phyloP scores from a whole-genome alignment of 37 sponge, comb jelly and placozoan genomes.

The Spongilla lacustris region DNA sequence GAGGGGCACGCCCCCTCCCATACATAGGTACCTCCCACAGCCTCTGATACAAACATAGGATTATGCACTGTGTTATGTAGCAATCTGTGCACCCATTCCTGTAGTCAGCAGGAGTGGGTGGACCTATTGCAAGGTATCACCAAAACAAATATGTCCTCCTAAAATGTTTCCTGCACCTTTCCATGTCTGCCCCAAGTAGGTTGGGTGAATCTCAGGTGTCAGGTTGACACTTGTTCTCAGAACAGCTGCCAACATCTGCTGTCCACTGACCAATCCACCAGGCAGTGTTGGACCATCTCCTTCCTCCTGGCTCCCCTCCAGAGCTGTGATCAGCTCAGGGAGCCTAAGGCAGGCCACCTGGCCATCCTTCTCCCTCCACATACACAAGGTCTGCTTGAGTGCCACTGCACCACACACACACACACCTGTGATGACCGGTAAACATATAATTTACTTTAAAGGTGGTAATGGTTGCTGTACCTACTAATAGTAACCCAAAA shows the following conservation, averaged over 20 bases:
- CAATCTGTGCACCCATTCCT: no score
- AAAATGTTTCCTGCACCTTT: slow-evolving; percentile 14
- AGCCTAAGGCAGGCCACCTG: slow-evolving; percentile 18
- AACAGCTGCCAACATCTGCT: slow-evolving; percentile 21
- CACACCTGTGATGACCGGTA: slow-evolving; percentile 32
- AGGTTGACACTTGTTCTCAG: slow-evolving; percentile 22
- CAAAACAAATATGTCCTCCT: no score
- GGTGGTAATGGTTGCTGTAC: no score
- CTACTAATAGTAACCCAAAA: no score
- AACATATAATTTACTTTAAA: no score
- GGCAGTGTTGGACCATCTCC: slow-evolving; percentile 37
- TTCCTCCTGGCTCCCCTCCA: slow-evolving; percentile 59
- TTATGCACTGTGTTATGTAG: no score
- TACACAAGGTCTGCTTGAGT: slow-evolving; percentile 26
- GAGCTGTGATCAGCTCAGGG: slow-evolving; percentile 42
- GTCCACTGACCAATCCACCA: slow-evolving; percentile 45
- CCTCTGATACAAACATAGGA: no score
- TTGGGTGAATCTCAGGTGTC: slow-evolving; percentile 24
- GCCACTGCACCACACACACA: slow-evolving; percentile 53
- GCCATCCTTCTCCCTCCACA: slow-evolving; percentile 55
- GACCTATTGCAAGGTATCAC: no score
- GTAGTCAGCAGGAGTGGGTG: no score
- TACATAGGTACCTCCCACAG: no score
- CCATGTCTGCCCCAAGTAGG: neutral
- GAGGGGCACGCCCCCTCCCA: no score